Percentiles rank a stretch among this genome's conserved stretches.
These are phyloP conservation scores for Trinectes maculatus DNA, from an alignment of 2,113 vertebrate genomes.

Conservation along the genomic window DNA sequence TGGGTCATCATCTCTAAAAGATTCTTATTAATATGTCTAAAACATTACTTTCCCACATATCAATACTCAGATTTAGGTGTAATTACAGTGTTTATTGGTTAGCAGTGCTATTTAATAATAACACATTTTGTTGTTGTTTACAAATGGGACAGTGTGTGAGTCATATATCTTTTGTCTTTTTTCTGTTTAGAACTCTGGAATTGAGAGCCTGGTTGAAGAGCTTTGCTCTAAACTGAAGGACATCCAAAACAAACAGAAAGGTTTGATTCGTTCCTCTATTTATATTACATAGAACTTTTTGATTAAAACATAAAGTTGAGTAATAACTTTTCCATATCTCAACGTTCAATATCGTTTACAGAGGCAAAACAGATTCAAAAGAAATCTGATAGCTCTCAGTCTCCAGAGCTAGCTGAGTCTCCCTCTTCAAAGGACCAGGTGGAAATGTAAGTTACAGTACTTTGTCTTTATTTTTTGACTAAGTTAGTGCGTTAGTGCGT, in stretches of 20 bases:
- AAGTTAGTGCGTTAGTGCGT: background rate
- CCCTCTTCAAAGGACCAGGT: conserved; percentile 97
- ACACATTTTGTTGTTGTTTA: background rate
- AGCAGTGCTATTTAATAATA: too few relatives aligned
- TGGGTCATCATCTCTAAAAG: too few relatives aligned
- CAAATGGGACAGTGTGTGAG: background rate
- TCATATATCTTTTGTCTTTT: conserved; percentile 33
- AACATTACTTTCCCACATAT: too few relatives aligned
- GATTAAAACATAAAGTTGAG: background rate
- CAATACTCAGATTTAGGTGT: too few relatives aligned
- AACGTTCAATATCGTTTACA: conserved; percentile 56
- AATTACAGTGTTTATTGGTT: too few relatives aligned
- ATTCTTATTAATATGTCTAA: too few relatives aligned
- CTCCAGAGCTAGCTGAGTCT: conserved; percentile 91
- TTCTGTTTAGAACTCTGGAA: conserved; percentile 90
- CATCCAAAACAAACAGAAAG: conserved; percentile 96
- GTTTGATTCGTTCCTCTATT: conserved; percentile 67
- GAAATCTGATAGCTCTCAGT: conserved; percentile 90
- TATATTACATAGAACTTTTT: background rate
- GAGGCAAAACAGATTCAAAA: conserved; percentile 94
- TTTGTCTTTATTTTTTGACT: background rate
- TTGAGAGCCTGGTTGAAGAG: conserved; percentile 98
- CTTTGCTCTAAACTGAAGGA: conserved; percentile 98
- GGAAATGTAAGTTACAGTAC: conserved; percentile 90
- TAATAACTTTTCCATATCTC: conserved; percentile 1